Evolutionary conservation across 37 sponge, comb jelly and placozoan species (phyloP), one percentile per base, ranked within the genome.

Genomic region (Beroe ovata): DNA sequence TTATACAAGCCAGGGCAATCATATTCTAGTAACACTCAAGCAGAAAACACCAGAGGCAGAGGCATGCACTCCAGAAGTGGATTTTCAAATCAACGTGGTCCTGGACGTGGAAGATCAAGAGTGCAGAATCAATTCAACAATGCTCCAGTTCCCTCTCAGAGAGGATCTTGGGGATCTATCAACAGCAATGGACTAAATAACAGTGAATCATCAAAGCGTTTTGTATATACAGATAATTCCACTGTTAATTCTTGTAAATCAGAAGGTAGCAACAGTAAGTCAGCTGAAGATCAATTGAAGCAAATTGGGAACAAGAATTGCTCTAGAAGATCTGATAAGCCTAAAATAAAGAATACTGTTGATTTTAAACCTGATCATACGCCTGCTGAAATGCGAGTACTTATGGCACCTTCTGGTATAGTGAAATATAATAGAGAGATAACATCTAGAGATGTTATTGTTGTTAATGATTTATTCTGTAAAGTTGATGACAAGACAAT

Each of bases 321-420:
- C 1, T 8, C 18, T 21, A 29, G 32, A 69, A 35, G 20, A 1
- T 19, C 6, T 34, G 25, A 69, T 21, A 77, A 77, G 54, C 84
- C 42, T 3, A 66, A 66, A 77, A 77, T 77, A 2, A 39, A 23
- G 23, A 77, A 77, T 19, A 77, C 84, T 42, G 84, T 77, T 11
- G 84, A 77, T 23, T 77, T 77, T 77, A 42, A 77, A 23, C 84
- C 84, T 39, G 84, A 77, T 77, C 84, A 77, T 39, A 77, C 84
- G 1, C 84, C 84, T 23, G 84, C 84, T n/a, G 84, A 77, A 42
- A 77, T 77, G 84, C 16, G 84, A 36, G 54, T 77, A 3, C 38
- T 77, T 32, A 39, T 39, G 8, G 84, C 84, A 77, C 34, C 34
- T 39, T 20, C 14, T 21, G 38, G 84, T 77, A 23, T 21, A 6